Percentiles rank a stretch among this genome's conserved stretches.
phyloP scores from a whole-genome alignment of 2,797 vertebrate genomes.

The Sebastes wilsoni region DNA sequence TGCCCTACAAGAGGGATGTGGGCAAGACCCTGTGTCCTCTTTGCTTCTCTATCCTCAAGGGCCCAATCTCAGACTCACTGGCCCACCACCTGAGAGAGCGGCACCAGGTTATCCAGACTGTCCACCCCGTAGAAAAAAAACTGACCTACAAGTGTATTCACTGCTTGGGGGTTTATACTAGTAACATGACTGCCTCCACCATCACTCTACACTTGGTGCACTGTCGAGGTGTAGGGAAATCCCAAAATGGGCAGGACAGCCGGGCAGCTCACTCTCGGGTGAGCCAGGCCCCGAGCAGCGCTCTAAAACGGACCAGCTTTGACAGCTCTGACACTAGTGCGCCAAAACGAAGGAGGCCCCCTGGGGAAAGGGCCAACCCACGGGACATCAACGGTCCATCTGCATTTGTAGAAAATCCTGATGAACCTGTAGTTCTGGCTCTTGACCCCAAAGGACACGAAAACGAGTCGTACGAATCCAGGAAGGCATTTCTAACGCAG shows the following conservation, averaged over 20 bases:
- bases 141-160: constrained; percentile 99
- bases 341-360: constrained; percentile 88
- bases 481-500: constrained; percentile 94
- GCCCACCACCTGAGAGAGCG: constrained; percentile 95
- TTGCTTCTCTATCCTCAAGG: constrained; percentile 98
- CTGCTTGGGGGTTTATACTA: constrained; percentile 97
- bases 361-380: constrained; percentile 77
- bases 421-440: constrained; percentile 90
- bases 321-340: constrained; percentile 87
- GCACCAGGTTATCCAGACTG: constrained; percentile 97
- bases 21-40: constrained; percentile 98
- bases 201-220: constrained; percentile 97
- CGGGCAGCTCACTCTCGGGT: constrained; percentile 85
- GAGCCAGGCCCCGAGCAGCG: constrained; percentile 81
- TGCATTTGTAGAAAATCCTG: constrained; percentile 88
- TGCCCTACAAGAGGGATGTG: constrained; percentile 97
- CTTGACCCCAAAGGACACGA: constrained; percentile 96
- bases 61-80: constrained; percentile 96
- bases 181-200: constrained; percentile 99
- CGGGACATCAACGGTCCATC: constrained; percentile 73
- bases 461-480: constrained; percentile 93
- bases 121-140: constrained; percentile 98
- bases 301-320: constrained; percentile 87
- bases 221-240: constrained; percentile 95
- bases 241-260: constrained; percentile 94